Evolutionary conservation across 30 jellyfish, hydroid and myxozoan genomes (phyloP).

Genomic region (Hydractinia echinata): DNA sequence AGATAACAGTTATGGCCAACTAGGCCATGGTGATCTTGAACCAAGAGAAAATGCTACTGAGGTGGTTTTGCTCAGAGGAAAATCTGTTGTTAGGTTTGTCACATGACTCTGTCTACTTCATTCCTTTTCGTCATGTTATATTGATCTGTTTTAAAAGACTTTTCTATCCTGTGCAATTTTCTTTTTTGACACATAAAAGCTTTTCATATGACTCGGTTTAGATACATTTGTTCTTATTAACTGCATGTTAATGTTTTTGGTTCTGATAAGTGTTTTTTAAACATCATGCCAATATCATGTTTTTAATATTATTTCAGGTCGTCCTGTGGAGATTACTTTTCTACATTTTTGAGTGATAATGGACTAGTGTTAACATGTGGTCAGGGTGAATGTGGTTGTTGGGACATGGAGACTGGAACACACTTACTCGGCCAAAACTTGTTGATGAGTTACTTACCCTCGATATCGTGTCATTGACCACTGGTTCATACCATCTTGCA

Average conservation of each 20-base stretch:
- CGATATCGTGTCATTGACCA: constrained; percentile 63
- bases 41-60: constrained; percentile 83
- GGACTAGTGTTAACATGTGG: constrained; percentile 92
- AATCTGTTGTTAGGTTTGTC: constrained; percentile 62
- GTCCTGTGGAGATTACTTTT: constrained; percentile 78
- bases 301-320: constrained; percentile 34
- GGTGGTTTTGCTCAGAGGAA: constrained; percentile 79
- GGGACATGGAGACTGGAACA: constrained; percentile 85
- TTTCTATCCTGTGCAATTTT: not conserved
- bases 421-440: constrained; percentile 58
- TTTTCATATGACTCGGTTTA: not conserved
- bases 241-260: too few relatives aligned
- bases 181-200: not conserved
- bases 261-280: too few relatives aligned
- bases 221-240: not conserved
- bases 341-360: constrained; percentile 84
- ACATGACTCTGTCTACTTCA: too few relatives aligned
- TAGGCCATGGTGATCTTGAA: constrained; percentile 81
- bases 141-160: too few relatives aligned
- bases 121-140: too few relatives aligned
- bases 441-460: constrained; percentile 69
- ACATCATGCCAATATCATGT: not conserved
- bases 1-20: constrained; percentile 91
- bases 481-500: constrained; percentile 78
- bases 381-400: constrained; percentile 84